These are phyloP conservation scores for Sinosuthora webbiana DNA, from an alignment of 2,113 vertebrate genomes.

Conservation along the genomic window DNA sequence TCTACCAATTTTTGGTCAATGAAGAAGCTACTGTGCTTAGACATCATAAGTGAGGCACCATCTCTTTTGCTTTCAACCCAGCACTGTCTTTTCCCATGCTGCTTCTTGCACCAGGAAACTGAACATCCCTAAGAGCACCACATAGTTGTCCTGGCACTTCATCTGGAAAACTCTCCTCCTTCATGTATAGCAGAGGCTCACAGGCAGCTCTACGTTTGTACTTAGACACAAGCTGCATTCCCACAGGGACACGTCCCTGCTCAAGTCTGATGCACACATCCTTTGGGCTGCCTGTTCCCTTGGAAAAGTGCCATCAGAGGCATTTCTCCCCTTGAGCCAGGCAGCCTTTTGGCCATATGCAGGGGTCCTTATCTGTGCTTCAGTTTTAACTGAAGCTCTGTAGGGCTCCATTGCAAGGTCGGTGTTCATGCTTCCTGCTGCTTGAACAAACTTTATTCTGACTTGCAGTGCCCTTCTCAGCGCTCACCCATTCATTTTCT, in stretches of 20 bases:
- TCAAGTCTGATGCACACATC: fast-evolving
- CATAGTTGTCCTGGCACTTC: neutral
- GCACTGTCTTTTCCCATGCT: neutral
- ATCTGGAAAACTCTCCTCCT: neutral
- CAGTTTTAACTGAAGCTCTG: neutral
- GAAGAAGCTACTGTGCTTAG: neutral
- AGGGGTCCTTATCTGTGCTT: neutral
- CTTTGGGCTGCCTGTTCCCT: neutral
- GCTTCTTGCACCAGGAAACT: neutral
- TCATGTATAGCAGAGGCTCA: neutral
- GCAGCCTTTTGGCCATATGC: neutral
- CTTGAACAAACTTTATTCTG: neutral
- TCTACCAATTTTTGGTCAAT: neutral
- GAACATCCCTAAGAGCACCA: neutral
- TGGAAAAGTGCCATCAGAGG: neutral
- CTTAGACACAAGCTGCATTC: neutral
- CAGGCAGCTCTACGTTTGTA: neutral
- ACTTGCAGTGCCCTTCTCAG: neutral
- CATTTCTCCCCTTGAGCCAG: neutral
- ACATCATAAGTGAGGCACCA: neutral
- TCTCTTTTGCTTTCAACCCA: neutral
- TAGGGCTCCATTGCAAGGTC: neutral
- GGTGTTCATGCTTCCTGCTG: neutral
- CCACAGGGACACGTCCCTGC: fast-evolving
- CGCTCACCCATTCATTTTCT: neutral